Percentiles rank a stretch among this genome's conserved stretches.
These are phyloP conservation scores for Caenorhabditis plicata DNA, from an alignment of 2,888 invertebrate genomes.

Conservation along the genomic window DNA sequence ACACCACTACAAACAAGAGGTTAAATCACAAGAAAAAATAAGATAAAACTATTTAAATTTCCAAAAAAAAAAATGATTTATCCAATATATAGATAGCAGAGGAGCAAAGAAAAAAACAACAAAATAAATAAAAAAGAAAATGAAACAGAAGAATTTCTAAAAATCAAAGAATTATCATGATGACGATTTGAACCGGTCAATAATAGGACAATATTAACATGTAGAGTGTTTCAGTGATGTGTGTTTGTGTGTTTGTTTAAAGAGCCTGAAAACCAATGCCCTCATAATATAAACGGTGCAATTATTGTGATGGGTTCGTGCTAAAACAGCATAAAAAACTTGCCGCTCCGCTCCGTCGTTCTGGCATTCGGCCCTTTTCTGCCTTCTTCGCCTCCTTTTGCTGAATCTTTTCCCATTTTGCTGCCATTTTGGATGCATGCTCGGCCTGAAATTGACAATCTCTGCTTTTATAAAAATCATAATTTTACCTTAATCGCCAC, in stretches of 20 bases:
- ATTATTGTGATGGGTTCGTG: neutral
- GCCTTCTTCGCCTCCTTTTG: conserved; percentile 66
- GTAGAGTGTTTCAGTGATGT: too few relatives aligned
- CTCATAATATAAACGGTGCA: neutral
- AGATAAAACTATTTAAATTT: too few relatives aligned
- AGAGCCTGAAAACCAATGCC: neutral
- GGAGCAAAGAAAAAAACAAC: too few relatives aligned
- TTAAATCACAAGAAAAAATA: too few relatives aligned
- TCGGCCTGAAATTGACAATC: conserved; percentile 45
- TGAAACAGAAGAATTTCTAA: too few relatives aligned
- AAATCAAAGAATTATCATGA: too few relatives aligned
- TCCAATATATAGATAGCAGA: too few relatives aligned
- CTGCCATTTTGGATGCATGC: conserved; percentile 65
- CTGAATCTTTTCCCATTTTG: conserved; percentile 66
- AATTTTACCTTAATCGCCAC: conserved; percentile 32
- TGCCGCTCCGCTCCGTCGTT: conserved; percentile 38
- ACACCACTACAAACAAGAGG: too few relatives aligned
- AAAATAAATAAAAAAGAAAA: too few relatives aligned
- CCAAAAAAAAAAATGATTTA: too few relatives aligned
- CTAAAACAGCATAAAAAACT: conserved; percentile 2
- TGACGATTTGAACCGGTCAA: too few relatives aligned
- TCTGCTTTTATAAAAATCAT: neutral
- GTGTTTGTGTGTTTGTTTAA: neutral
- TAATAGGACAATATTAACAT: too few relatives aligned
- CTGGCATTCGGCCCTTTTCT: conserved; percentile 62